Conservation (phyloP, 2,797 vertebrate species). For the Bradypodion ventrale region DNA sequence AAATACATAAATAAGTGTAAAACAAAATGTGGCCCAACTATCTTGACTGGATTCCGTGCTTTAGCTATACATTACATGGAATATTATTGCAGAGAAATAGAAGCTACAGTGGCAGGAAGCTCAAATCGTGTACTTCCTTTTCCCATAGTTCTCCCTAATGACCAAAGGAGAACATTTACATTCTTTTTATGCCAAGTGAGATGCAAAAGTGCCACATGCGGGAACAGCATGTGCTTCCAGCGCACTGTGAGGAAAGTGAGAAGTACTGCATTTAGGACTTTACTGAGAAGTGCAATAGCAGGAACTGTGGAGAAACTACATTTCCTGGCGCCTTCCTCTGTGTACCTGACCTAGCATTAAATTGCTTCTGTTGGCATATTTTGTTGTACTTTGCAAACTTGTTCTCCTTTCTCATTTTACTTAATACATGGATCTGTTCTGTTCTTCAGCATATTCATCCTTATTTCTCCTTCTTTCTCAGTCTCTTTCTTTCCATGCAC, state of each 20-base stretch:
- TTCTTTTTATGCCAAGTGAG: background rate
- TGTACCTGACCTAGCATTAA: background rate
- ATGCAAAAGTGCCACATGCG: background rate
- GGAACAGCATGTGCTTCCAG: background rate
- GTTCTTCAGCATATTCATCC: background rate
- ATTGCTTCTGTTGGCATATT: background rate
- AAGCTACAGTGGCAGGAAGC: background rate
- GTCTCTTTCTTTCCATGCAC: background rate
- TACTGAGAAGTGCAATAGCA: background rate
- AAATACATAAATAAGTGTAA: background rate
- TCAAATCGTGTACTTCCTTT: background rate
- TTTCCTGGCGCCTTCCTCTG: background rate
- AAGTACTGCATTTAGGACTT: background rate
- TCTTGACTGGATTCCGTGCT: background rate
- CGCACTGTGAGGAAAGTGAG: background rate
- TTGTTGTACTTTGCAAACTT: background rate
- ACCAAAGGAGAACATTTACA: background rate
- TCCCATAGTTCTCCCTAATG: background rate
- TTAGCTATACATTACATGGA: background rate
- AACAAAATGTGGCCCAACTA: background rate
- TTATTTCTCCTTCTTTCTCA: background rate
- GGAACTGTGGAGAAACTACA: background rate
- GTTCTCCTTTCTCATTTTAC: constrained; percentile 10
- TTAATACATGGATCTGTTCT: background rate
- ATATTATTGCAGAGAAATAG: background rate